These are phyloP conservation scores for Heterocephalus glaber DNA, from an alignment of 2,113 vertebrate genomes.

Conservation along the genomic window DNA sequence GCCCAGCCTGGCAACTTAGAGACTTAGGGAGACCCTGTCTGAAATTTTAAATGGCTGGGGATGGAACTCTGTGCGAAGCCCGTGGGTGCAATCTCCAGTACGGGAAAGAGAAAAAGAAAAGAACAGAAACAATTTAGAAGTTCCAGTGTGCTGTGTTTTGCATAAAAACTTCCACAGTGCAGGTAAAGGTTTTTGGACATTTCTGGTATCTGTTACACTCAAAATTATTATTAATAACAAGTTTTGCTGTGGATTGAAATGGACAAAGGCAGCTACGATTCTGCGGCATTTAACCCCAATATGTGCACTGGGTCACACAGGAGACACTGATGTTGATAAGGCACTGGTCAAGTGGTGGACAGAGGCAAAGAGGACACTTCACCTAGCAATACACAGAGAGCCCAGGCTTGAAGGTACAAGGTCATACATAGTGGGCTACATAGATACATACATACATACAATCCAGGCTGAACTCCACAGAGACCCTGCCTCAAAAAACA, in stretches of 20 bases:
- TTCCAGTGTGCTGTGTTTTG: accelerated
- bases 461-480: not conserved
- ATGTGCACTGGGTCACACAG: accelerated
- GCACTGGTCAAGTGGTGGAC: accelerated
- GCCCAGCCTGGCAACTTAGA: not conserved
- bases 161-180: accelerated
- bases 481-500: not conserved
- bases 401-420: not conserved
- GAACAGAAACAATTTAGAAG: not conserved
- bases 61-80: not conserved
- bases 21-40: not conserved
- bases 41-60: not conserved
- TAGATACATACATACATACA: too few species aligned
- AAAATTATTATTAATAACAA: not conserved
- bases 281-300: not conserved
- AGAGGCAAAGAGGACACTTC: not conserved
- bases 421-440: not conserved
- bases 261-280: not conserved
- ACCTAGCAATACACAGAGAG: not conserved
- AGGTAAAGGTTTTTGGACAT: not conserved
- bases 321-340: accelerated
- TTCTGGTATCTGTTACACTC: not conserved
- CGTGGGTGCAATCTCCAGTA: not conserved
- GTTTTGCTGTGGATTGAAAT: not conserved
- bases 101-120: not conserved